These are phyloP conservation scores for Melanotaenia duboulayi DNA, from an alignment of 2,113 vertebrate genomes.

Conservation along the genomic window DNA sequence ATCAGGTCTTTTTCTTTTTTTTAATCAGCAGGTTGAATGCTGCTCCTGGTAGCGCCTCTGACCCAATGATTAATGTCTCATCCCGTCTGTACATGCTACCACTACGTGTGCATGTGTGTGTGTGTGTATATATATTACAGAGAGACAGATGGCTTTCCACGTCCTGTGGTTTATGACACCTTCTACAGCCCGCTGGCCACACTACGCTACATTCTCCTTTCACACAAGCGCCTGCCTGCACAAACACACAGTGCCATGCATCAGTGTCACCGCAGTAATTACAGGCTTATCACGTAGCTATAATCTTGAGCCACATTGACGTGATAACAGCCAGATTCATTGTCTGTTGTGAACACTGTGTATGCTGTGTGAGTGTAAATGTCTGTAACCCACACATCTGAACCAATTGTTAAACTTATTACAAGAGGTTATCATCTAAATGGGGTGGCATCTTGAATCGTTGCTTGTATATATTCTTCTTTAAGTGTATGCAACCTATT, in stretches of 20 bases:
- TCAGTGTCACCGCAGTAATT: conserved; percentile 77
- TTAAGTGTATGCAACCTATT: not conserved
- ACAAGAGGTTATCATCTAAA: conserved; percentile 36
- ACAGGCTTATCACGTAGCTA: conserved; percentile 73
- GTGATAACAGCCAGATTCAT: conserved; percentile 70
- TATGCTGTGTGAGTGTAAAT: conserved; percentile 45
- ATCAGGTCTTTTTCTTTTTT: conserved; percentile 31
- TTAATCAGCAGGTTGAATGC: conserved; percentile 57
- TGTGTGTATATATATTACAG: conserved; percentile 32
- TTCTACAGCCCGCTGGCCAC: conserved; percentile 67
- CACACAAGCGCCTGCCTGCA: conserved; percentile 22
- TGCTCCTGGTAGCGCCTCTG: conserved; percentile 70
- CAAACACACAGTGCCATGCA: conserved; percentile 63
- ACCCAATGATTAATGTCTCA: conserved; percentile 77
- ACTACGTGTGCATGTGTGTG: conserved; percentile 37
- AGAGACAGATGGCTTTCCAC: conserved; percentile 76
- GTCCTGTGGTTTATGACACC: conserved; percentile 80
- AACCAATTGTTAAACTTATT: conserved; percentile 17
- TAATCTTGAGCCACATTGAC: conserved; percentile 73
- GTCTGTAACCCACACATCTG: conserved; percentile 33
- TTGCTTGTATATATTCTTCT: not conserved
- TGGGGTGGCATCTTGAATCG: conserved; percentile 4
- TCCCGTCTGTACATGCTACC: conserved; percentile 72
- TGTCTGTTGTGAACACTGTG: conserved; percentile 52
- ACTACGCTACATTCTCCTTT: conserved; percentile 47